Conservation (phyloP, 2,797 vertebrate genomes). For the Borostomias antarcticus region DNA sequence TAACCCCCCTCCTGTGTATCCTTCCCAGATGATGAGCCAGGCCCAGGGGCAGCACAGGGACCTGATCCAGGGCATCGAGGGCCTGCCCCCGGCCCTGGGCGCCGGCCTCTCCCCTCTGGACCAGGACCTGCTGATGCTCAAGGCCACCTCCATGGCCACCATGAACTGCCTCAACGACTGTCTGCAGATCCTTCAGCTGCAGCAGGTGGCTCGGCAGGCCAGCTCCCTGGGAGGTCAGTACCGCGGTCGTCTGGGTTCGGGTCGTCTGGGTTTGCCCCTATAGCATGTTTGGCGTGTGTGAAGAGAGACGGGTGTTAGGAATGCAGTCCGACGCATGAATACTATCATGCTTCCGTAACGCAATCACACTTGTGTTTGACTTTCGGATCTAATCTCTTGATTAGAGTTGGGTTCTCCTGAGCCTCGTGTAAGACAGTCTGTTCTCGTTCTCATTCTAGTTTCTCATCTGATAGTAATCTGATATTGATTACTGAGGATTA, state of each 20-base stretch:
- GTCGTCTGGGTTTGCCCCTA: background rate
- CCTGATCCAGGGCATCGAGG: slow-evolving; percentile 93
- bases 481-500: background rate
- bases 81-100: slow-evolving; percentile 85
- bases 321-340: too few relatives aligned
- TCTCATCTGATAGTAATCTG: background rate
- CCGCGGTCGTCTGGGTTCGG: background rate
- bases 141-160: slow-evolving; percentile 98
- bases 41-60: slow-evolving; percentile 95
- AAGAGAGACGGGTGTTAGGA: background rate
- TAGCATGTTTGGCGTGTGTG: background rate
- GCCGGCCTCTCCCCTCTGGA: slow-evolving; percentile 85
- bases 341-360: too few relatives aligned
- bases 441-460: background rate
- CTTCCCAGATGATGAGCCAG: slow-evolving; percentile 92
- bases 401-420: too few relatives aligned
- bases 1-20: background rate
- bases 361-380: too few relatives aligned
- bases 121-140: slow-evolving; percentile 96
- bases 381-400: too few relatives aligned
- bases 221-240: slow-evolving; percentile 84
- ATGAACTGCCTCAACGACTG: slow-evolving; percentile 98
- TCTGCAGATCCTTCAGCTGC: slow-evolving; percentile 95
- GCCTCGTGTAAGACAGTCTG: too few relatives aligned
- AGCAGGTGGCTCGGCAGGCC: slow-evolving; percentile 89